phyloP scores from a whole-genome alignment of 2,797 vertebrate species.

The Gobio occitaniae region DNA sequence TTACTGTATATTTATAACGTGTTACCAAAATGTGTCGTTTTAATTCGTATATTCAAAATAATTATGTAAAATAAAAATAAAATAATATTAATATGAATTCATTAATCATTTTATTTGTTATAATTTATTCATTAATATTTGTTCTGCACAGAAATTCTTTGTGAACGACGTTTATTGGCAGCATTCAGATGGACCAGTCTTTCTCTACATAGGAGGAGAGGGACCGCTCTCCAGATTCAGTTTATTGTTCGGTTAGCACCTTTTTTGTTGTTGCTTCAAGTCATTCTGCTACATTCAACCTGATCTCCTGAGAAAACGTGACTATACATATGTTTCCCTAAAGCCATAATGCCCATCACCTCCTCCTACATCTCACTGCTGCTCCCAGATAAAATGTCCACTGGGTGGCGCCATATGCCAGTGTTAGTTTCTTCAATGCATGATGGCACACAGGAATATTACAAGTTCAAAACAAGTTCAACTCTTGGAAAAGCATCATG shows the following conservation, averaged over 20 bases:
- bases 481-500: background rate
- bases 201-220: conserved; percentile 86
- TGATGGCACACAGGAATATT: background rate
- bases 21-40: background rate
- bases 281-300: background rate
- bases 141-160: conserved; percentile 78
- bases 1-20: too few species aligned
- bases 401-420: background rate
- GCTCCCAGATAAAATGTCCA: background rate
- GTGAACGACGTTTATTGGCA: conserved; percentile 80
- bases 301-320: background rate
- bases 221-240: conserved; percentile 73
- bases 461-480: background rate
- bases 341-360: background rate
- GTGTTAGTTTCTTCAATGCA: background rate
- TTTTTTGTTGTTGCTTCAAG: background rate
- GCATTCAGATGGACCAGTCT: conserved; percentile 78
- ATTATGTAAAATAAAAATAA: background rate
- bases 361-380: background rate
- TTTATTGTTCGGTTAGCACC: conserved; percentile 75
- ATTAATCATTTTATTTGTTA: background rate
- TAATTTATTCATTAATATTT: background rate
- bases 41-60: background rate
- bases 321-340: background rate
- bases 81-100: background rate